Evolutionary conservation across 2,113 vertebrate genomes (phyloP).

Genomic region (Platycercus adscitus): DNA sequence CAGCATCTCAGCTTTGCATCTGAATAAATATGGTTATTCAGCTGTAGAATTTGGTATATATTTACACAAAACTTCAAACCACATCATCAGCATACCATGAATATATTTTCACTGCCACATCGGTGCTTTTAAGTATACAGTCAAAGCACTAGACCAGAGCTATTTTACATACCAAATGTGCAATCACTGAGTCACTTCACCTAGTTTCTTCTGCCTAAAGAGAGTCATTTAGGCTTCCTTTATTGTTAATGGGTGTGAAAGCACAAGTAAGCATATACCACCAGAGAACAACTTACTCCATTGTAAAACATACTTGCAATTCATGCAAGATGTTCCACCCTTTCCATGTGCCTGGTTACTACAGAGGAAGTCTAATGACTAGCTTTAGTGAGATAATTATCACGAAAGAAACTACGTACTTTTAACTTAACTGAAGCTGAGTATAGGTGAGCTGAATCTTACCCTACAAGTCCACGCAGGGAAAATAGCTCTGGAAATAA

Average conservation of each 20-base stretch:
- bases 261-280: neutral
- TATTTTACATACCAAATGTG: constrained; percentile 6
- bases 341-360: neutral
- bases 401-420: neutral
- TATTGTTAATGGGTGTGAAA: neutral
- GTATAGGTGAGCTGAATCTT: neutral
- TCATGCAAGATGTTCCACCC: neutral
- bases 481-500: neutral
- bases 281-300: neutral
- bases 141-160: neutral
- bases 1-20: neutral
- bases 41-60: neutral
- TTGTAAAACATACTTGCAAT: neutral
- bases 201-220: neutral
- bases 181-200: constrained; percentile 26
- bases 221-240: neutral
- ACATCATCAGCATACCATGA: neutral
- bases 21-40: neutral
- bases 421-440: neutral
- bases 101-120: neutral
- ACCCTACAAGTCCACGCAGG: neutral
- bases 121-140: neutral
- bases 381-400: neutral
- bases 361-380: neutral
- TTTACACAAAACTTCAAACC: neutral